Evolutionary conservation across 2,797 vertebrate genomes (phyloP), one percentile per base, ranked within the genome.

Genomic region (Phalloptychus januarius): DNA sequence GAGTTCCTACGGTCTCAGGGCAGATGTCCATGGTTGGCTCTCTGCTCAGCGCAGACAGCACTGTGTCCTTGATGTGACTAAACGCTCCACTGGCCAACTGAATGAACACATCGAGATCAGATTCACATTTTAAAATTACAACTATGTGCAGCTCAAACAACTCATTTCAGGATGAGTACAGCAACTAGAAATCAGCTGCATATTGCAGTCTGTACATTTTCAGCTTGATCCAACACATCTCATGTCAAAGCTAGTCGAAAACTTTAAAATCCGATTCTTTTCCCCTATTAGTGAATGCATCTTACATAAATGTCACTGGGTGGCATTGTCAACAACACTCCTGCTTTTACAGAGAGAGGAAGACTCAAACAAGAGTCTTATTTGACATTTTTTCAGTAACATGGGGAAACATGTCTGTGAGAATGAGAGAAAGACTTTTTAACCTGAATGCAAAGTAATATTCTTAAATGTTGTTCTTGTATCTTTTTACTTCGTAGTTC

Each of bases 1-100:
- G 96, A 38, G 97, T 97, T 73, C 98, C 97, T 75, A 96, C 97
- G 1, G 98, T 99, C 86, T 99, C 98, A 0, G 98, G 98, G 87
- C 98, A 97, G 91, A 99, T 97, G 94, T 99, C 98, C 96, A 99
- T 97, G 45, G 98, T 99, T 82, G 98, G 98, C 80, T 99, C 98
- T 73, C 97, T 95, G 93, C 94, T 99, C 90, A 99, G 95, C 1
- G 98, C 96, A 52, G 98, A 97, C 88, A 99, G 93, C 83, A 99
- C 98, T 0, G 98, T 99, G 94, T 99, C 98, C 93, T 99, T 99
- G 87, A 99, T 99, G 90, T 99, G 97, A 61, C 97, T 96, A 82
- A 99, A 99, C 18, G 97, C 97, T 83, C 98, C 98, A 36, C 98
- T 98, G 28, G 98, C 97, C 95, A 99, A 96, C 98, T 99, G 90